phyloP scores from a whole-genome alignment of 2,113 vertebrate genomes.

The Tragelaphus imberbis region DNA sequence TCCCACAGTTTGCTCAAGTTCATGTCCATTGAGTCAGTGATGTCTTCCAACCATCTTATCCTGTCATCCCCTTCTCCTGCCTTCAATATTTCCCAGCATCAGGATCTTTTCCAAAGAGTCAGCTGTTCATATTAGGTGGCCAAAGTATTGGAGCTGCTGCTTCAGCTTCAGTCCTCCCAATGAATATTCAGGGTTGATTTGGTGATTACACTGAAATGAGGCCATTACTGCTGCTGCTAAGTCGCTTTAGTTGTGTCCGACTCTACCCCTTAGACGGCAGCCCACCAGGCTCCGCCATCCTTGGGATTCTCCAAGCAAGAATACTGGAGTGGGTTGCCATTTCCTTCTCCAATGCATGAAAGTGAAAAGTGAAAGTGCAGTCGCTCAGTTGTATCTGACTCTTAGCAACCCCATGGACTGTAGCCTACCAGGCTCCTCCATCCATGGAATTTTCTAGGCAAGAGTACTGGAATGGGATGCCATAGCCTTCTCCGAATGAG shows the following conservation, averaged over 20 bases:
- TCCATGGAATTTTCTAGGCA: too few species aligned
- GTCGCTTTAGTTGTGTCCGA: fast-evolving
- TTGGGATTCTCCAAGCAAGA: too few species aligned
- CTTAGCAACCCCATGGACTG: too few species aligned
- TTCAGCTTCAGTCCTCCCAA: neutral
- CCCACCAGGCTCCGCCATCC: fast-evolving
- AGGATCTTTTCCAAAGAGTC: neutral
- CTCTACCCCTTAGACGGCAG: too few species aligned
- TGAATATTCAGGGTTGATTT: neutral
- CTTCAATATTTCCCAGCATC: neutral
- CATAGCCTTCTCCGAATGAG: neutral
- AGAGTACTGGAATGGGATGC: too few species aligned
- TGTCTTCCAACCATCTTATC: neutral
- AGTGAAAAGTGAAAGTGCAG: too few species aligned
- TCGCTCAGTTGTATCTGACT: fast-evolving
- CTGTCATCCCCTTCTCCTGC: neutral
- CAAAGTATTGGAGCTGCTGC: neutral
- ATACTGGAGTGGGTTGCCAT: too few species aligned
- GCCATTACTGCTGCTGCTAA: neutral
- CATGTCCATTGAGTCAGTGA: neutral
- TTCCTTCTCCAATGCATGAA: too few species aligned
- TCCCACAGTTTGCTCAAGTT: neutral
- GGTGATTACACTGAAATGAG: neutral
- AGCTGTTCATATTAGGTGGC: neutral
- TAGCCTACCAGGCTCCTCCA: too few species aligned